phyloP scores from a whole-genome alignment of 35 echinoderm and acorn worm species.

The Ophiothrix spiculata region DNA sequence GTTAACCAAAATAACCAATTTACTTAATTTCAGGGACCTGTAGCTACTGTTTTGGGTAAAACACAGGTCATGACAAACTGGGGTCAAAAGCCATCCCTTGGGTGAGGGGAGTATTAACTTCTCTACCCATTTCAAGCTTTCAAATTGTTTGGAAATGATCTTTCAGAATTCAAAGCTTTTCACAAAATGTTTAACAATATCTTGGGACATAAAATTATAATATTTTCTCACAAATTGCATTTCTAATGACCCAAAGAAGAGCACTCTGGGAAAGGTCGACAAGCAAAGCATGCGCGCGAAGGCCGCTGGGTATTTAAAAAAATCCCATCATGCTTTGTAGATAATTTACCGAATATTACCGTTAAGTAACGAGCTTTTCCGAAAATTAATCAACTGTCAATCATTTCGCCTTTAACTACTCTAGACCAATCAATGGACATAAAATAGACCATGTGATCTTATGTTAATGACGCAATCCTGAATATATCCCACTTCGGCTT shows the following conservation, averaged over 20 bases:
- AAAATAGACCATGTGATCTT: slow-evolving; percentile 15
- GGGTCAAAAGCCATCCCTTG: background rate
- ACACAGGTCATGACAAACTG: background rate
- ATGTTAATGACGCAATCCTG: slow-evolving; percentile 83
- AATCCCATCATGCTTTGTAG: slow-evolving; percentile 75
- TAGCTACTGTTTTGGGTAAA: no score
- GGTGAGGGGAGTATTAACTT: background rate
- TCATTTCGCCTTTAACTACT: slow-evolving; percentile 19
- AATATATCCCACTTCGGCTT: slow-evolving; percentile 83
- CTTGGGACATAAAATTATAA: background rate
- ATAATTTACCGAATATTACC: slow-evolving; percentile 65
- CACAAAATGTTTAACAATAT: background rate
- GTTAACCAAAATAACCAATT: no score
- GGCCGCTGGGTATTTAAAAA: slow-evolving; percentile 99
- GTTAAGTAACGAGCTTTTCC: slow-evolving; percentile 37
- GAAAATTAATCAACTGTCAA: slow-evolving; percentile 55
- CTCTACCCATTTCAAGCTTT: background rate
- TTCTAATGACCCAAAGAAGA: background rate
- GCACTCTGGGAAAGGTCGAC: slow-evolving; percentile 28
- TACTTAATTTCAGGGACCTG: no score
- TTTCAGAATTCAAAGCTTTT: background rate
- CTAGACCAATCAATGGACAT: slow-evolving; percentile 31
- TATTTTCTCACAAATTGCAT: background rate
- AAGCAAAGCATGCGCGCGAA: slow-evolving; percentile 59
- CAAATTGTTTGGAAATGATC: background rate